These are phyloP conservation scores for Passerculus sandwichensis DNA, from an alignment of 2,797 vertebrate species.

Conservation along the genomic window DNA sequence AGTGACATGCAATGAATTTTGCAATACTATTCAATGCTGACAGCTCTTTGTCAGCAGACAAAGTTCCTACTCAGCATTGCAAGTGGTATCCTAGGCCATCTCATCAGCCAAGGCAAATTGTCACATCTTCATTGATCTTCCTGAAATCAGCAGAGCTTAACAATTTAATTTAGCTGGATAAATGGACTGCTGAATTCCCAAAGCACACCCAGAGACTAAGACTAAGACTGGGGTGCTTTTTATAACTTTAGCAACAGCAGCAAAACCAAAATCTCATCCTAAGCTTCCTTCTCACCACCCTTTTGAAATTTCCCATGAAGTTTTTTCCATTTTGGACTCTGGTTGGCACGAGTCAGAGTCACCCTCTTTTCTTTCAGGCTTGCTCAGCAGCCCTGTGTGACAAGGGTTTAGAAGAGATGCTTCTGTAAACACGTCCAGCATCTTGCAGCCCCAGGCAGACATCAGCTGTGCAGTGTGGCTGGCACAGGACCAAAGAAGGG, in stretches of 20 bases:
- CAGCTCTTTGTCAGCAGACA: background rate
- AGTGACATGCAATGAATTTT: background rate
- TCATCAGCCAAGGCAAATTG: background rate
- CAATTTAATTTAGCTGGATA: background rate
- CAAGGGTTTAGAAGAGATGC: background rate
- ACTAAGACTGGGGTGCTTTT: background rate
- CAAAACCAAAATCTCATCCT: background rate
- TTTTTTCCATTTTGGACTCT: background rate
- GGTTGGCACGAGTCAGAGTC: background rate
- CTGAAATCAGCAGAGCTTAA: background rate
- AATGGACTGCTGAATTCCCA: background rate
- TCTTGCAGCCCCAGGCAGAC: background rate
- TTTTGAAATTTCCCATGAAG: background rate
- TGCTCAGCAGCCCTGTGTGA: background rate
- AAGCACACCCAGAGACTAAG: background rate
- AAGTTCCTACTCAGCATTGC: background rate
- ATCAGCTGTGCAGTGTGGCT: background rate
- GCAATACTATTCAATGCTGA: background rate
- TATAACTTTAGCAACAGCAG: background rate
- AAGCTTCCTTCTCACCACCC: background rate
- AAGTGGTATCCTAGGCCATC: background rate
- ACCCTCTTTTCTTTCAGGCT: background rate
- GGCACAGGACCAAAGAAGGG: background rate
- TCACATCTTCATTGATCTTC: slow-evolving; percentile 14
- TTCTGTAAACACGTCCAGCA: background rate